Base-by-base conservation (phyloP, 2,797 vertebrate genomes). In the Botia almorhae region DNA sequence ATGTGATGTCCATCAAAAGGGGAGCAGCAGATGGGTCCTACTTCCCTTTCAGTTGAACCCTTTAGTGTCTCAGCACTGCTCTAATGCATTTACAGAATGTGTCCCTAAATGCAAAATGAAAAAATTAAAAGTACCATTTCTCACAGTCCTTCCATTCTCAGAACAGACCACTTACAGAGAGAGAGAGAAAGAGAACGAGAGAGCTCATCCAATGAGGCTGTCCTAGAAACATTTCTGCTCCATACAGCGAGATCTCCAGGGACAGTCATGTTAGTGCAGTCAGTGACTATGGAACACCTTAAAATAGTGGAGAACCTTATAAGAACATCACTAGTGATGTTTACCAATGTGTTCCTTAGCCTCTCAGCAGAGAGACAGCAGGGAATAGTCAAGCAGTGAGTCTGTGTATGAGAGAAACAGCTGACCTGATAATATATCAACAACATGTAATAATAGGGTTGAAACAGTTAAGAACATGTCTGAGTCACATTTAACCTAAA, bases 211-310 rank as follows among this genome's bases (percentile, higher is more conserved):
- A 48, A 65, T 79, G 69, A 65, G 19, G 19, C 4, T 80, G 78
- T 67, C 78, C 78, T 73, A 73, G 69, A 80, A 80, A 80, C 61
- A 39, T 80, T 56, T 58, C 50, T 46, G 21, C 63, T 73, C 36
- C 36, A 73, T 73, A 58, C 48, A 10, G 78, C 8, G 3, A 56
- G 36, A 23, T 72, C 69, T 80, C 60, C 53, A 2, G 21, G 36
- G 78, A 80, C 60, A 46, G 60, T 29, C 16, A 21, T 48, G 50
- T 56, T 73, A 56, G 77, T 67, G 69, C 51, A 55, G 50, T 56
- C 78, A 56, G 61, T 67, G 69, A 56, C 60, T 58, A 55, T 43
- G 23, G 50, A 48, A 58, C 61, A 78, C 68, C 58, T 73, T 65
- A 73, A 80, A 73, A 67, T 65, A 72, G 58, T 70, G 29, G 58